Percentiles rank a stretch among this genome's conserved stretches.
Evolutionary conservation across 2,888 invertebrate genomes (phyloP).

Genomic region (Nephrotoma appendiculata): DNA sequence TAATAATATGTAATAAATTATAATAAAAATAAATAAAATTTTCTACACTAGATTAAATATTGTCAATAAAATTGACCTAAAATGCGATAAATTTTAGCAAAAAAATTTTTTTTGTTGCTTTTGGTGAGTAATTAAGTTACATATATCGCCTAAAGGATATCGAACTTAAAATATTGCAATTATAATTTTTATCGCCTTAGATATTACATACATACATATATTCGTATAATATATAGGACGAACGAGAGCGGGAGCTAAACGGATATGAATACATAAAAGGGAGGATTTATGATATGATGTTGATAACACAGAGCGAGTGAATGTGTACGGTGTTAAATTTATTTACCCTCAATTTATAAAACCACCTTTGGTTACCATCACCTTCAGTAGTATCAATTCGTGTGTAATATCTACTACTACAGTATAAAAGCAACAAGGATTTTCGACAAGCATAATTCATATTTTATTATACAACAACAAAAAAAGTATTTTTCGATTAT

Average conservation of each 20-base stretch:
- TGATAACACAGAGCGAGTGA: not conserved
- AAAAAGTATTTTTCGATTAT: not conserved
- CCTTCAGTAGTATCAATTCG: not conserved
- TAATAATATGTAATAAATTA: not conserved
- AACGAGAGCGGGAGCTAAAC: not conserved
- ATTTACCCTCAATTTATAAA: not conserved
- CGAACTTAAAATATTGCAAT: not conserved
- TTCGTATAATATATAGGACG: not conserved
- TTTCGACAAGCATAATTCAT: not conserved
- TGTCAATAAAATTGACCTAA: not conserved
- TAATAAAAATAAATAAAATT: not conserved
- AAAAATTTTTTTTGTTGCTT: not conserved
- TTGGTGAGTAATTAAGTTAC: not conserved
- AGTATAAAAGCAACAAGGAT: not conserved
- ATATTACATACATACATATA: too few relatives aligned
- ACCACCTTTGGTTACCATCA: not conserved
- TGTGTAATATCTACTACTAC: not conserved
- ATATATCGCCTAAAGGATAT: not conserved
- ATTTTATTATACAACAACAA: not conserved
- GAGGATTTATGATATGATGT: not conserved
- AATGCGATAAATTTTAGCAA: not conserved
- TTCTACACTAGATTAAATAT: not conserved
- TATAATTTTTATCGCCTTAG: not conserved
- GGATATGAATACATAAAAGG: not conserved
- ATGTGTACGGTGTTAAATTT: not conserved